Percentiles rank a stretch among this genome's conserved stretches.
Conservation (phyloP, 2,113 vertebrate species). For the Apistogramma diplotaenia region DNA sequence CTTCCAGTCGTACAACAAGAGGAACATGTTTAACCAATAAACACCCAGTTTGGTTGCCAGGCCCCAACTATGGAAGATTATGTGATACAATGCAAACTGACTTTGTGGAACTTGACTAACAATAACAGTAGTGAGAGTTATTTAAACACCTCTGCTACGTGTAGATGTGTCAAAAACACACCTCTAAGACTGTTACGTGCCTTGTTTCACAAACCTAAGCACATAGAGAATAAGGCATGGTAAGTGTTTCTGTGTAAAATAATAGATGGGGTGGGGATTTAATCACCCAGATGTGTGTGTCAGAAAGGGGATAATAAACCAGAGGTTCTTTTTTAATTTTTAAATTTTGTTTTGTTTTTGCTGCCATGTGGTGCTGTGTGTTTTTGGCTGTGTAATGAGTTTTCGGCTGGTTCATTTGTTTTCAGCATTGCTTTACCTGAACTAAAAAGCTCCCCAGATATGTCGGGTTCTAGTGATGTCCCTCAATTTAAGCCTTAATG, state of each 20-base stretch:
- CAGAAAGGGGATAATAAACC: slow-evolving; percentile 27
- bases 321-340: neutral
- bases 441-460: slow-evolving; percentile 61
- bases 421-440: slow-evolving; percentile 51
- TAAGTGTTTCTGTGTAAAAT: neutral
- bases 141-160: neutral
- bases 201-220: neutral
- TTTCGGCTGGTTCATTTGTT: slow-evolving; percentile 60
- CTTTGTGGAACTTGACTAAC: neutral
- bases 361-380: slow-evolving; percentile 9
- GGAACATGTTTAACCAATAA: neutral
- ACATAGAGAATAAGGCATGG: slow-evolving; percentile 4
- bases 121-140: neutral
- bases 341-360: neutral
- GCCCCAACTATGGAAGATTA: neutral
- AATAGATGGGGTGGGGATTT: neutral
- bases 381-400: slow-evolving; percentile 56
- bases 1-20: neutral
- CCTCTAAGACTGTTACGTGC: neutral
- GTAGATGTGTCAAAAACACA: slow-evolving; percentile 26
- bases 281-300: slow-evolving; percentile 21
- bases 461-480: slow-evolving; percentile 54
- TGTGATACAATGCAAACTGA: neutral
- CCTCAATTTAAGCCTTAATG: slow-evolving; percentile 71
- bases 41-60: neutral